Evolutionary conservation across 2,797 vertebrate genomes (phyloP), one percentile per base, ranked within the genome.

Genomic region (Halcyon leucocephala): DNA sequence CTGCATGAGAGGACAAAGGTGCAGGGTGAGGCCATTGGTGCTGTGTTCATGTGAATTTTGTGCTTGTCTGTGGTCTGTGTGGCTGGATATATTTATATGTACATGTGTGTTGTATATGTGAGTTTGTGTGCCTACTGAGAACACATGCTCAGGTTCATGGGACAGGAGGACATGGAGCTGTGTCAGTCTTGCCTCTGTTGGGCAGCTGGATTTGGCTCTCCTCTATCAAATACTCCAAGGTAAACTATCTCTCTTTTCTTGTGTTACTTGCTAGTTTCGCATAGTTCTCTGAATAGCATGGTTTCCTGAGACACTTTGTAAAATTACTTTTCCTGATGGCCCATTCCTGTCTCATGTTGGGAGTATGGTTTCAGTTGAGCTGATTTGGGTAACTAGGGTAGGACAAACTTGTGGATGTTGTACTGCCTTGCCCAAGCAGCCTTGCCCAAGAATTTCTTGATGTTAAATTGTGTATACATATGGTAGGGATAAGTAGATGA

Each of bases 231-330:
- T 49, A 13, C 5, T 86, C 10, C 24, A 14, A 72, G 16, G 9
- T 46, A 64, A 86, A 80, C 44, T 5, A 8, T 6, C 1, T 42
- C 2, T 74, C 62, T 72, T 76, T 22, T 7, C 14, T 58, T 60
- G 33, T 26, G 12, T 55, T 62, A 16, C 15, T 49, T 55, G 13
- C 20, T 5, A 65, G 60, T 46, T 77, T 5, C 4, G 3, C 17
- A 26, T 11, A 80, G 7, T 4, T 60, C 25, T 78, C n/a, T 35
- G 4, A 89, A 48, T 4, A 44, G 4, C 4, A n/a, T 0, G 0
- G 2, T 78, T 44, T 82, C 39, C 37, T 35, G 15, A 69, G 26
- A 37, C 3, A 42, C 3, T 71, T 41, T 24, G 12, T 35, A 39
- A 67, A 28, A 21, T 20, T 60, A 14, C 6, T 78, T 87, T 57